Evolutionary conservation across 23 tunicate species (phyloP).

Genomic region (Botrylloides violaceus): DNA sequence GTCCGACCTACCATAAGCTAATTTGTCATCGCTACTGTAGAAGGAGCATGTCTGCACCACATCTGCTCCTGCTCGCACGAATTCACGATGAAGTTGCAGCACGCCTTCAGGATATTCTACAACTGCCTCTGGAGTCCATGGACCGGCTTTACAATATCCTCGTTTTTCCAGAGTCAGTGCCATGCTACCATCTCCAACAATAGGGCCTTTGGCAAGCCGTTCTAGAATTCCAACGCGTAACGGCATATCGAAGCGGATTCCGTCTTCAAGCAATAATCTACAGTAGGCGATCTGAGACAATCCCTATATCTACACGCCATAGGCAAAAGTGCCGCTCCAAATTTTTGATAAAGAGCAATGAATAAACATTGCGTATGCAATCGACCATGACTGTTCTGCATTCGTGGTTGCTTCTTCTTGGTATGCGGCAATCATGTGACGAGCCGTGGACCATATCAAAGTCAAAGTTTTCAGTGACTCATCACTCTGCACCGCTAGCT

Average conservation of each 20-base stretch:
- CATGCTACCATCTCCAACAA: constrained; percentile 25
- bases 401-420: too few species aligned
- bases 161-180: constrained; percentile 20
- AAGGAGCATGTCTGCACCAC: constrained; percentile 22
- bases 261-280: too few species aligned
- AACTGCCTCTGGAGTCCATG: constrained; percentile 34
- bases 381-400: too few species aligned
- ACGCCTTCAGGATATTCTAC: constrained; percentile 23
- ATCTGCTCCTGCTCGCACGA: constrained; percentile 19
- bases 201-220: constrained; percentile 36
- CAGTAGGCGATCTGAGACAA: too few species aligned
- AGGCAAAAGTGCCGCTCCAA: too few species aligned
- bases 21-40: constrained; percentile 24
- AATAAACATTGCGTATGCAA: too few species aligned
- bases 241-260: not conserved
- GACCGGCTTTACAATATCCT: constrained; percentile 26
- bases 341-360: too few species aligned
- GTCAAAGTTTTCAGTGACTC: too few species aligned
- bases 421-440: too few species aligned
- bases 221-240: constrained; percentile 28
- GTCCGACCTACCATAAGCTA: constrained; percentile 9
- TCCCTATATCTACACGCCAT: too few species aligned
- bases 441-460: too few species aligned
- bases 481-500: too few species aligned
- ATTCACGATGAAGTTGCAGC: constrained; percentile 9